Percentiles rank a stretch among this genome's conserved stretches.
phyloP scores from a whole-genome alignment of 2,797 vertebrate genomes.

The Buphagus erythrorhynchus region DNA sequence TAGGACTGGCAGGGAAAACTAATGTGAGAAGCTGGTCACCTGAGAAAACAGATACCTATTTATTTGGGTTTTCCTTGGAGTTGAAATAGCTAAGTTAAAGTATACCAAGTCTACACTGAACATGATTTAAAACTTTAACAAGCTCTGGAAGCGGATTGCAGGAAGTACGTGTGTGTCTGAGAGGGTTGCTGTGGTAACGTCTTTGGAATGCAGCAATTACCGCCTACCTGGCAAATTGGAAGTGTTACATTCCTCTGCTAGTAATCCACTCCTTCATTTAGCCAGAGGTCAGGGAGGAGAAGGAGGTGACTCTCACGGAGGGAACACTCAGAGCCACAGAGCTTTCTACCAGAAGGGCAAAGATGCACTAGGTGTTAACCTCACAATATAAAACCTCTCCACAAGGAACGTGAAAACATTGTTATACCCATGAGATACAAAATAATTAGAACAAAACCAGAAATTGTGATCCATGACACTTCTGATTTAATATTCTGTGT shows the following conservation, averaged over 20 bases:
- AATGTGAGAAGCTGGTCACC: not conserved
- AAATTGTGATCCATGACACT: not conserved
- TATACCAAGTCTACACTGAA: not conserved
- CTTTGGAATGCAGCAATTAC: constrained; percentile 31
- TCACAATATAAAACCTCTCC: not conserved
- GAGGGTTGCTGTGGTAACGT: not conserved
- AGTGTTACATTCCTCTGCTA: constrained; percentile 26
- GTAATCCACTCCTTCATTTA: constrained; percentile 41
- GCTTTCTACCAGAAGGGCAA: not conserved
- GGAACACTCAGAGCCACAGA: not conserved
- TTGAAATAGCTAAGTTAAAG: not conserved
- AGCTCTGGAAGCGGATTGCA: not conserved
- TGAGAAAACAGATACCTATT: not conserved
- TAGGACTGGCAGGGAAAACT: not conserved
- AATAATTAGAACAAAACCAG: not conserved
- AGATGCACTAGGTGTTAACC: not conserved
- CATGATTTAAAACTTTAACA: not conserved
- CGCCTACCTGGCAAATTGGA: constrained; percentile 16
- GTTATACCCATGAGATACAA: not conserved
- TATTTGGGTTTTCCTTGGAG: not conserved
- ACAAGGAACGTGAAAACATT: not conserved
- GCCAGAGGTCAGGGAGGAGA: constrained; percentile 60
- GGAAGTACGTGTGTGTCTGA: not conserved
- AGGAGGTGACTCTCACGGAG: not conserved
- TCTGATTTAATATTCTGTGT: not conserved